Evolutionary conservation across 2,113 vertebrate species (phyloP), one percentile per base, ranked within the genome.

Genomic region (Albula glossodonta): DNA sequence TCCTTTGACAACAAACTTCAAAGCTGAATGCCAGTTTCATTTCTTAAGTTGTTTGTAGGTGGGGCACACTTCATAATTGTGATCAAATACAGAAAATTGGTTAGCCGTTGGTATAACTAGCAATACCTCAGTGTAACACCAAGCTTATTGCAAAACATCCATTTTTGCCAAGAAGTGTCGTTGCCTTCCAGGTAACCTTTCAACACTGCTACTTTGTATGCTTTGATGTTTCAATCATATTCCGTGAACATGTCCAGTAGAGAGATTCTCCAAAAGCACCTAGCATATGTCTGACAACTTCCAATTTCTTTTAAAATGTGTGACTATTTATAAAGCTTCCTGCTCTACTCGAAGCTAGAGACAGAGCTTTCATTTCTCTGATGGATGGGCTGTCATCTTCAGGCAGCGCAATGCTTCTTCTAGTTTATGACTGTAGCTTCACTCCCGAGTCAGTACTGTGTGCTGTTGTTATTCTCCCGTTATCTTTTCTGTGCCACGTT

Each of bases 321-420:
- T 78, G 89, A 92, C 90, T 93, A 90, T 95, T 96, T 94, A 94
- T 94, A 96, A 96, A 94, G 92, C 83, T 92, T 95, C 87, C 80
- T 92, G 91, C 94, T 92, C 96, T 96, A 93, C 95, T 91, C 94
- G 94, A 93, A 93, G 90, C 90, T 91, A 82, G 86, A 95, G 95
- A 95, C 95, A 94, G 93, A 90, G 94, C 92, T 94, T 97, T 95
- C 92, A 96, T 98, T 97, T 95, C 94, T 91, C 91, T 96, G 97
- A 97, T 96, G 95, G 95, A 97, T 97, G 88, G 92, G 93, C 93
- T 96, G 96, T 95, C 96, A 96, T 93, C 92, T 92, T 89, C 88
- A 60, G 88, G 95, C 92, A 96, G 93, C 89, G 91, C 89, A 88
- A 91, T 90, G 84, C 92, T 95, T 95, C 93, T 94, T 96, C 93